These are phyloP conservation scores for Brachionus asplanchnoidis DNA, from an alignment of 1,140 invertebrate genomes.

Conservation along the genomic window DNA sequence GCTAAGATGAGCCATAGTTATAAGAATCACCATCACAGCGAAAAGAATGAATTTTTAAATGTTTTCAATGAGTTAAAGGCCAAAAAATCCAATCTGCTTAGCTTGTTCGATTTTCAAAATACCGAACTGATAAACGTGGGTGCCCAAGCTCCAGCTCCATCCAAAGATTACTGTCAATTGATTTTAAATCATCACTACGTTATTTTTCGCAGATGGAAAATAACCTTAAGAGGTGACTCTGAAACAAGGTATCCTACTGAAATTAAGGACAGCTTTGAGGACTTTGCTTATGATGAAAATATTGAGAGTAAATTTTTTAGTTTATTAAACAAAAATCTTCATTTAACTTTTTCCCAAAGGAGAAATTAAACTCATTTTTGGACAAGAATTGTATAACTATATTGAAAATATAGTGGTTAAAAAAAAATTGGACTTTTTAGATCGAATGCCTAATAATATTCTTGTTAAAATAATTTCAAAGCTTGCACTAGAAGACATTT, in stretches of 20 bases:
- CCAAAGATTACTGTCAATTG: slow-evolving; percentile 41
- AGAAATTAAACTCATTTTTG: slow-evolving; percentile 1
- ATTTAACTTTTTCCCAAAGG: not conserved
- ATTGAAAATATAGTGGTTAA: slow-evolving; percentile 3
- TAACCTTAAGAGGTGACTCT: slow-evolving; percentile 7
- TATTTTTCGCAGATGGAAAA: slow-evolving; percentile 25
- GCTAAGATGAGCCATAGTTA: not conserved
- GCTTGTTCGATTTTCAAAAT: not conserved
- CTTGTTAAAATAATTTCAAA: not conserved
- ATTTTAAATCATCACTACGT: not conserved
- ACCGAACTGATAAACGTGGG: slow-evolving; percentile 17
- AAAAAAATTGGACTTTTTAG: slow-evolving; percentile 10
- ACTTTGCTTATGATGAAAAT: slow-evolving; percentile 34
- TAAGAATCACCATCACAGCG: not conserved
- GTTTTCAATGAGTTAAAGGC: not conserved
- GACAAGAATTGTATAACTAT: not conserved
- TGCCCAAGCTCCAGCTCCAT: slow-evolving; percentile 6
- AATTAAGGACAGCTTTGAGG: slow-evolving; percentile 38
- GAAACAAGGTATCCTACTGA: slow-evolving; percentile 24
- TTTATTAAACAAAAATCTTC: not conserved
- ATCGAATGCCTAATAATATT: not conserved
- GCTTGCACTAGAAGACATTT: slow-evolving; percentile 9
- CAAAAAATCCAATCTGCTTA: not conserved
- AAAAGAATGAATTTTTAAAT: not conserved
- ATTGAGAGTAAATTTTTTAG: not conserved